Conservation (phyloP, 2,888 invertebrate species). For the Diploptera punctata region DNA sequence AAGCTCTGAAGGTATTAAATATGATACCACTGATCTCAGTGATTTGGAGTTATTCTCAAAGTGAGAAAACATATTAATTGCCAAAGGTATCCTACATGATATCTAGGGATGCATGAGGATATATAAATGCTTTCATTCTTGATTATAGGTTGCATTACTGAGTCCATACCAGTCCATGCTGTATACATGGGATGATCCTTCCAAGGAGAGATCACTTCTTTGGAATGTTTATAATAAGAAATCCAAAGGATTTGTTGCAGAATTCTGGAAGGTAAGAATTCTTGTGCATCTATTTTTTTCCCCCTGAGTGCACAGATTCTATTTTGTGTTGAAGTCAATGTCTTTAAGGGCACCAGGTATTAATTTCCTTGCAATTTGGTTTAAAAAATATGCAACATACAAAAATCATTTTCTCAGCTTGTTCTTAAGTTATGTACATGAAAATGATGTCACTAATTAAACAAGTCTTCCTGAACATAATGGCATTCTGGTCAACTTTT, state of each 20-base stretch:
- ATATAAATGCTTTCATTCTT: not conserved
- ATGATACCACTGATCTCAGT: no score
- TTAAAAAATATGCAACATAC: no score
- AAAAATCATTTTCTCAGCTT: no score
- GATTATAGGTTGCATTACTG: constrained; percentile 70
- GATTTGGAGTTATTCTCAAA: not conserved
- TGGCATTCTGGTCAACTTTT: no score
- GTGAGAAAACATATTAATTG: not conserved
- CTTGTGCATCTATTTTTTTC: no score
- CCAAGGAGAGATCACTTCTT: constrained; percentile 70
- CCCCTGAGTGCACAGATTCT: no score
- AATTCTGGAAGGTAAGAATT: constrained; percentile 66
- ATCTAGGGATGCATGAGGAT: not conserved
- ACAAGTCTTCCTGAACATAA: no score
- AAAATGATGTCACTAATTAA: no score
- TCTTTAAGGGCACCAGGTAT: no score
- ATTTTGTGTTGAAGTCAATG: not conserved
- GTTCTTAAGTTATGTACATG: no score
- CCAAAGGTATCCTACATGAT: not conserved
- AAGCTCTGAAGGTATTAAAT: no score
- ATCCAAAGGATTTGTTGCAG: constrained; percentile 73
- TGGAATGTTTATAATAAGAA: constrained; percentile 87
- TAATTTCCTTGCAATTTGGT: no score
- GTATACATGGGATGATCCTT: constrained; percentile 88
- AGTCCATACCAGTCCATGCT: constrained; percentile 77